phyloP scores from a whole-genome alignment of 2,888 invertebrate species.

The Euphydryas editha region DNA sequence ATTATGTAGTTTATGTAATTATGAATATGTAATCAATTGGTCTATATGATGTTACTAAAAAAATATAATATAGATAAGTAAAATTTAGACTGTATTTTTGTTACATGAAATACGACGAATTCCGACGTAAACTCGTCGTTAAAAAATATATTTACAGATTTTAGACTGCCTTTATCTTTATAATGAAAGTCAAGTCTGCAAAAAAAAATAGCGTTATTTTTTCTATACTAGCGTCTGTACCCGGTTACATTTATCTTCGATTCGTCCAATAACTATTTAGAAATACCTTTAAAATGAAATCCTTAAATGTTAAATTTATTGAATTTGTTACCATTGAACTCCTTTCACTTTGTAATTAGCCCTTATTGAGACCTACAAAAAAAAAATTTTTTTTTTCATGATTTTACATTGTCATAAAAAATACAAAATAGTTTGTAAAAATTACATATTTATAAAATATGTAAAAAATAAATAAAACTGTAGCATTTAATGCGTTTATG shows the following conservation, averaged over 20 bases:
- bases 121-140: background rate
- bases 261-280: too few relatives aligned
- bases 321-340: too few relatives aligned
- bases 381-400: too few relatives aligned
- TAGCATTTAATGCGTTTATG: slow-evolving; percentile 11
- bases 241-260: too few relatives aligned
- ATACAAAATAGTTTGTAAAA: background rate
- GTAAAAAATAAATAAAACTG: background rate
- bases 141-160: background rate
- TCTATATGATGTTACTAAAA: background rate
- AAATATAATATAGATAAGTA: background rate
- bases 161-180: too few relatives aligned
- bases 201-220: too few relatives aligned
- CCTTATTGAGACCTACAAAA: too few relatives aligned
- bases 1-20: background rate
- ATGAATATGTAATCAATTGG: background rate
- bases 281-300: too few relatives aligned
- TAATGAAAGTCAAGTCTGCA: too few relatives aligned
- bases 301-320: too few relatives aligned
- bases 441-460: slow-evolving; percentile 19
- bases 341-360: too few relatives aligned
- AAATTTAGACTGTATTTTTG: background rate
- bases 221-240: too few relatives aligned
- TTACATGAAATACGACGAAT: background rate
- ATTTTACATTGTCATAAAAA: background rate